Conservation (phyloP, 2,888 invertebrate genomes). For the Gasteruption jaculator region DNA sequence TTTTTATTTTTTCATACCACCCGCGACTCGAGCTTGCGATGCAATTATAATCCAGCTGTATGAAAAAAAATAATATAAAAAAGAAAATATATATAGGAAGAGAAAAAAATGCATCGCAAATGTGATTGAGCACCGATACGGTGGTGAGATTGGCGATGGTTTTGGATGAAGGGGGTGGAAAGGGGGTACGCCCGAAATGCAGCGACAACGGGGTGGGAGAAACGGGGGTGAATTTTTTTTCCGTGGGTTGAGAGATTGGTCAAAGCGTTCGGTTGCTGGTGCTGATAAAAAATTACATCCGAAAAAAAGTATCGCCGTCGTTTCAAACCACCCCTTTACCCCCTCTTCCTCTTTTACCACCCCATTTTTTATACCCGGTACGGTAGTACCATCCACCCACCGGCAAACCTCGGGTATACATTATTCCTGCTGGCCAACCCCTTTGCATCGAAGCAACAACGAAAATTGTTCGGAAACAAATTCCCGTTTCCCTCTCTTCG, state of each 20-base stretch:
- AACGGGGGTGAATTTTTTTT: no score
- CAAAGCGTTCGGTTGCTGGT: constrained; percentile 40
- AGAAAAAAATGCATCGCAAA: constrained; percentile 50
- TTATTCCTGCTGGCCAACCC: constrained; percentile 40
- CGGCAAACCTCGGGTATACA: constrained; percentile 40
- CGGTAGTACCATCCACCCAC: constrained; percentile 19
- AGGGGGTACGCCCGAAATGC: constrained; percentile 17
- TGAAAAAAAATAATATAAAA: no score
- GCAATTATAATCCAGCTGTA: constrained; percentile 53
- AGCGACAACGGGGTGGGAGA: constrained; percentile 17
- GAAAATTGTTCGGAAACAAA: constrained; percentile 41
- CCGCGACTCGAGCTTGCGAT: constrained; percentile 44
- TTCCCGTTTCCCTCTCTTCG: constrained; percentile 24
- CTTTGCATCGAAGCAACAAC: constrained; percentile 31
- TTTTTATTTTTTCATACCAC: no score
- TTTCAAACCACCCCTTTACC: constrained; percentile 25
- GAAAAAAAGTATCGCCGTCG: constrained; percentile 41
- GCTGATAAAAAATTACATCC: constrained; percentile 47
- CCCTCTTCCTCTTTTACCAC: constrained; percentile 16
- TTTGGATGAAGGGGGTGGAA: constrained; percentile 27
- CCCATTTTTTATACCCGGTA: no score
- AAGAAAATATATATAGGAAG: no score
- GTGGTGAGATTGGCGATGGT: constrained; percentile 43
- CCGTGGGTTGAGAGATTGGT: constrained; percentile 40
- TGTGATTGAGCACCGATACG: constrained; percentile 52